A percentile compares a stretch with the other conserved stretches of the same genome.
Conservation (phyloP, 2,888 invertebrate species). For the Cactoblastis cactorum region DNA sequence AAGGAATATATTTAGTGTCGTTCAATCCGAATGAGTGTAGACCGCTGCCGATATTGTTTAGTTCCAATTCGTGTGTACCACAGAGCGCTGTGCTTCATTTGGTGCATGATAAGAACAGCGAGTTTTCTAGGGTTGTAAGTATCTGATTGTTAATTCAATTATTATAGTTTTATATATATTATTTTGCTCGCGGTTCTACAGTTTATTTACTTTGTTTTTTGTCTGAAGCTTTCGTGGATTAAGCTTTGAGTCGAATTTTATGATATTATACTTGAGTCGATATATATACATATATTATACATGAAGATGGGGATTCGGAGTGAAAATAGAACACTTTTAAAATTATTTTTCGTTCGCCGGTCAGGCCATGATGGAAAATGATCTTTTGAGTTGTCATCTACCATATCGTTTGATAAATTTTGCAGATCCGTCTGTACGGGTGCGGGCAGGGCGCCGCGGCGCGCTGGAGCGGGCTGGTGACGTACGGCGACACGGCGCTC, state of each 20-base stretch:
- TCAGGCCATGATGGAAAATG: too few relatives aligned
- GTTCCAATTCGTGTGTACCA: conserved; percentile 44
- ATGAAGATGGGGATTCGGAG: too few relatives aligned
- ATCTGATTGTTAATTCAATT: neutral
- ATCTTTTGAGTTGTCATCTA: too few relatives aligned
- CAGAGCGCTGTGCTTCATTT: conserved; percentile 50
- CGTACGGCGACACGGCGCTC: conserved; percentile 65
- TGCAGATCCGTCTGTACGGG: conserved; percentile 52
- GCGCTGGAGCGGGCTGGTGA: conserved; percentile 62
- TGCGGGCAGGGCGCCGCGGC: conserved; percentile 42
- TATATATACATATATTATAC: too few relatives aligned
- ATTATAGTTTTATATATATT: too few relatives aligned
- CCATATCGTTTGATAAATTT: neutral
- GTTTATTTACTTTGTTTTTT: too few relatives aligned
- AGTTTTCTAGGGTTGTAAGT: conserved; percentile 56
- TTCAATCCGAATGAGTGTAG: conserved; percentile 58
- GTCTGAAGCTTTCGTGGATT: too few relatives aligned
- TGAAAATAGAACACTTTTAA: too few relatives aligned
- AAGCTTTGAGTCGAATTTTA: too few relatives aligned
- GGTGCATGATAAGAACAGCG: conserved; percentile 54
- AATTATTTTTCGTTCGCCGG: too few relatives aligned
- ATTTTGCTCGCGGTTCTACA: too few relatives aligned
- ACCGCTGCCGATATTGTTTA: conserved; percentile 49
- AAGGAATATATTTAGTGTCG: conserved; percentile 48
- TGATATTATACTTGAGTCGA: too few relatives aligned